Base-by-base conservation (phyloP, 2,888 invertebrate species). In the Homarus gammarus region DNA sequence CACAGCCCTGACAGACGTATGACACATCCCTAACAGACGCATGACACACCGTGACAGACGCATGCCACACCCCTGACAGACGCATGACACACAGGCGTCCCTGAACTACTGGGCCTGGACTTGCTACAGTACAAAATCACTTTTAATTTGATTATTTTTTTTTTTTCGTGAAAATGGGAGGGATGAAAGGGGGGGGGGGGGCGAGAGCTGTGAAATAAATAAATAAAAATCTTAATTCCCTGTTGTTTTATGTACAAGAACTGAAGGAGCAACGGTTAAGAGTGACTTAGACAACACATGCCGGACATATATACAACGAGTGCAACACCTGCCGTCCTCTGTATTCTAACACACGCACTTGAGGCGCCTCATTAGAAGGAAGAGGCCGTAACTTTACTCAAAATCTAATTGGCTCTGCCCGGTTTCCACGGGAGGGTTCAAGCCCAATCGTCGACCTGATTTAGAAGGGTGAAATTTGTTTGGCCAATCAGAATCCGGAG, bases 221-320 rank as follows among this genome's bases (percentile, higher is more conserved):
- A 82, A 82, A 82, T 70, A 82, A 38, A 64, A 68, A 68, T 70
- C 33, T 31, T 68, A 68, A 40, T 31, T 82, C 44, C 44, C 61
- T 81, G 27, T 64, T 81, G 64, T 36, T 44, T n/a, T 82, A 82
- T 82, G 44, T 68, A 82, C 68, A 82, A 44, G 31, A 82, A 68
- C 81, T 82, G 44, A 82, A 82, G 49, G 31, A 70, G 22, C 83
- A 70, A 83, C 83, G 51, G 72, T 83, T 68, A 72, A 83, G 33
- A 82, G 49, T 83, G 83, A 83, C 83, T 83, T 49, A 83, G 83
- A 83, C 83, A 70, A 83, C 72, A 83, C 83, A 83, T 75, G 83
- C 44, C 49, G 8, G 22, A 83, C 33, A 70, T 83, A 83, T 83
- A 33, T 83, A 83, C 83, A 83, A 40, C 56, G 22, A 27, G 27